A percentile compares a stretch with the other conserved stretches of the same genome.
These are phyloP conservation scores for Poecilia latipinna DNA, from an alignment of 2,113 vertebrate species.

Conservation along the genomic window DNA sequence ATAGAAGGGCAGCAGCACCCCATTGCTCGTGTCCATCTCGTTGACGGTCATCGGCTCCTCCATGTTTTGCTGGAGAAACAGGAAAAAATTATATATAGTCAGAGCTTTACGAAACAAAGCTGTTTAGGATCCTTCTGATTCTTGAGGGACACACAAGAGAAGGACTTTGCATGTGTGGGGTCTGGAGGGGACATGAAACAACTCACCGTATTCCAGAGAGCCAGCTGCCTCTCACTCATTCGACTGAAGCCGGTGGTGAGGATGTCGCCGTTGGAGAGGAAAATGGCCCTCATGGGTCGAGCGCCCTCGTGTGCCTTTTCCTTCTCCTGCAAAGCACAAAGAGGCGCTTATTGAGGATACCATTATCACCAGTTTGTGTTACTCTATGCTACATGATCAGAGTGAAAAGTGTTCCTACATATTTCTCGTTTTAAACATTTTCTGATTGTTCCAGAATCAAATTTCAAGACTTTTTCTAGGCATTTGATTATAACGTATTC, in stretches of 20 bases:
- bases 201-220: slow-evolving; percentile 91
- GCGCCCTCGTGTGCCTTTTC: slow-evolving; percentile 96
- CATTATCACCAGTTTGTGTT: not conserved
- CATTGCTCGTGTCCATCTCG: slow-evolving; percentile 97
- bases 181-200: not conserved
- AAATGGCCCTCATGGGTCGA: slow-evolving; percentile 95
- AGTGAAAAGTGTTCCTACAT: not conserved
- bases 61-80: slow-evolving; percentile 85
- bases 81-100: slow-evolving; percentile 1
- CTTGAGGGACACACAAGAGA: not conserved
- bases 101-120: not conserved
- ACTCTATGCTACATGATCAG: not conserved
- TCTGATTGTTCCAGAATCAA: not conserved
- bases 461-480: no score
- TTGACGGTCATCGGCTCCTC: slow-evolving; percentile 91
- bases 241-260: slow-evolving; percentile 98
- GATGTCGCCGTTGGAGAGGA: slow-evolving; percentile 90
- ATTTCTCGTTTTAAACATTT: no score
- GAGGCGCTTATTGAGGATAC: not conserved
- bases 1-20: slow-evolving; percentile 94
- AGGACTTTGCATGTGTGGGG: not conserved
- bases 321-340: slow-evolving; percentile 85
- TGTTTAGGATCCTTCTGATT: not conserved
- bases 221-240: slow-evolving; percentile 95
- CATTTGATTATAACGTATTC: no score